A percentile compares a stretch with the other conserved stretches of the same genome.
These are phyloP conservation scores for Spinibarbus caldwelli DNA, from an alignment of 2,797 vertebrate species.

Conservation along the genomic window DNA sequence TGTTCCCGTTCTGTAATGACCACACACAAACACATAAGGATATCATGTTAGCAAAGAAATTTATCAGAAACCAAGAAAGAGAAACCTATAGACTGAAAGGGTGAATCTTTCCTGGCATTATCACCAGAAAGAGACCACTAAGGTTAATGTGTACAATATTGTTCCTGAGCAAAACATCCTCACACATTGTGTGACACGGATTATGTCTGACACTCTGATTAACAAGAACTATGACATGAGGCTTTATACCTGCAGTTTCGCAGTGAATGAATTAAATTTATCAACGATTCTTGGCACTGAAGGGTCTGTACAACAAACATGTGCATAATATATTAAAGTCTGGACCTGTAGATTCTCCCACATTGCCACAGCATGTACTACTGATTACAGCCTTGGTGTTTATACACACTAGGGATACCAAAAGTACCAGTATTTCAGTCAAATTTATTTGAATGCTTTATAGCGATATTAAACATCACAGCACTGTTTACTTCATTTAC, in stretches of 20 bases:
- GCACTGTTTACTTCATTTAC: not conserved
- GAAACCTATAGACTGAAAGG: not conserved
- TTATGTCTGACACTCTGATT: not conserved
- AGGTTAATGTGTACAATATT: not conserved
- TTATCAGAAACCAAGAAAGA: not conserved
- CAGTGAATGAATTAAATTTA: not conserved
- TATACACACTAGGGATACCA: not conserved
- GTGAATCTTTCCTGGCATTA: not conserved
- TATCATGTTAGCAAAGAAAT: not conserved
- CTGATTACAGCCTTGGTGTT: not conserved
- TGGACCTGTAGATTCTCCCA: not conserved
- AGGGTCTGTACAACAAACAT: not conserved
- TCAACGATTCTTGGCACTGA: not conserved
- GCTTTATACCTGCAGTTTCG: not conserved
- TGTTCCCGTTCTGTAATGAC: conserved; percentile 91
- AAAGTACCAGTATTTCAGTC: not conserved
- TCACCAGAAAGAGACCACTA: not conserved
- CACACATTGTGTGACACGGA: not conserved
- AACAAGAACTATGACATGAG: not conserved
- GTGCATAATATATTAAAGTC: not conserved
- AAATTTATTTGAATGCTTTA: not conserved
- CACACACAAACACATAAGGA: not conserved
- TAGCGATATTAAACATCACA: not conserved
- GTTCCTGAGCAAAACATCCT: not conserved
- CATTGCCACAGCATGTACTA: not conserved